Evolutionary conservation across 2,797 vertebrate genomes (phyloP).

Genomic region (Thunnus albacares): DNA sequence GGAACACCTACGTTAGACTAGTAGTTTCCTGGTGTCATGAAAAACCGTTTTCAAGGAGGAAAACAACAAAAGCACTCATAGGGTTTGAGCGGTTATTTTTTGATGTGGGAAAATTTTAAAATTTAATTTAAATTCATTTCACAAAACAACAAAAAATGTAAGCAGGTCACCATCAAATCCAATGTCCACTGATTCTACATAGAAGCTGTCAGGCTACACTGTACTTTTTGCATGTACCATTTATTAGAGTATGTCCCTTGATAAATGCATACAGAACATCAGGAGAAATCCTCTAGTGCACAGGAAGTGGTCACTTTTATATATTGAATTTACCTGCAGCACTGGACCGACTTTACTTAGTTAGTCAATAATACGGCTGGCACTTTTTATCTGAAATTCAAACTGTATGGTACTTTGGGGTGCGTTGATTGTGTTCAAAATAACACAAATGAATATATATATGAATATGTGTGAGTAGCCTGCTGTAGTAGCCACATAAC

Average conservation of each 20-base stretch:
- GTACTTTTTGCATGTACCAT: neutral
- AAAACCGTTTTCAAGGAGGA: neutral
- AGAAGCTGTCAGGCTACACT: neutral
- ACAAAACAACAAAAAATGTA: neutral
- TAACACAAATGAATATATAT: too few species aligned
- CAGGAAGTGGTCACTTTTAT: too few species aligned
- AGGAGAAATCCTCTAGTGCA: neutral
- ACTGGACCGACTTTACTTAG: too few species aligned
- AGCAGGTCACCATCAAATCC: neutral
- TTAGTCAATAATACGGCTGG: too few species aligned
- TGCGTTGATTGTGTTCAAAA: too few species aligned
- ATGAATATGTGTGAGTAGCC: too few species aligned
- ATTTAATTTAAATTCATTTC: neutral
- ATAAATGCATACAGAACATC: neutral
- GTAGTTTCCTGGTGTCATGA: neutral
- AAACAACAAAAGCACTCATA: neutral
- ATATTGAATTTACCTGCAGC: too few species aligned
- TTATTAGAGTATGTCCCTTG: neutral
- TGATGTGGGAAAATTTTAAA: neutral
- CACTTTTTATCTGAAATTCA: too few species aligned
- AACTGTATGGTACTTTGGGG: too few species aligned
- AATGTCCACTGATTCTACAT: neutral
- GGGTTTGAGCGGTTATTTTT: neutral
- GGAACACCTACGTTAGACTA: conserved; percentile 8
- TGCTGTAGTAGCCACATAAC: too few species aligned